These are phyloP conservation scores for Coluber constrictor DNA, from an alignment of 2,797 vertebrate species.

Conservation along the genomic window DNA sequence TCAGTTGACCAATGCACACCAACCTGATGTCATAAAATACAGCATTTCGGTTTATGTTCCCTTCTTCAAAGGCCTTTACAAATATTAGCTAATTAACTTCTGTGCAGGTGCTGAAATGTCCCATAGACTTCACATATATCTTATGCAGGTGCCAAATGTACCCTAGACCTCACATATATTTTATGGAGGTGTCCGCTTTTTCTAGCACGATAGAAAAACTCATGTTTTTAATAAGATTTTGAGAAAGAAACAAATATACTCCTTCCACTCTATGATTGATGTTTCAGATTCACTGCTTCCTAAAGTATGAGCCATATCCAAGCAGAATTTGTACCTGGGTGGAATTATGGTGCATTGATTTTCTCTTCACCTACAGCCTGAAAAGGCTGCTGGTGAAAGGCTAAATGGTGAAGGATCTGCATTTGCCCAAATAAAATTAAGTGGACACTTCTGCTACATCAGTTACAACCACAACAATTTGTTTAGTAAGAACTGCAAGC, in stretches of 20 bases:
- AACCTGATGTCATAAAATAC: constrained; percentile 56
- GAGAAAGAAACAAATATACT: constrained; percentile 40
- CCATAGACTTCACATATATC: constrained; percentile 53
- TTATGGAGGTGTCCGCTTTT: constrained; percentile 59
- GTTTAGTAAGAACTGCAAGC: constrained; percentile 8
- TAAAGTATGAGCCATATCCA: constrained; percentile 46
- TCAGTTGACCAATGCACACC: constrained; percentile 50
- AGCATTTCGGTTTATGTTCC: constrained; percentile 60
- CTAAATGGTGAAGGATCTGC: constrained; percentile 50
- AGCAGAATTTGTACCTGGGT: constrained; percentile 50
- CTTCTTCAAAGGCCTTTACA: constrained; percentile 70
- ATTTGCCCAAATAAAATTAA: constrained; percentile 48
- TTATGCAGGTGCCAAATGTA: constrained; percentile 63
- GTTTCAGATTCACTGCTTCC: constrained; percentile 52
- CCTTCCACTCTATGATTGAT: constrained; percentile 53
- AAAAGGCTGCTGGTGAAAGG: constrained; percentile 64
- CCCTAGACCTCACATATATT: constrained; percentile 55
- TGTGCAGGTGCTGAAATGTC: constrained; percentile 64
- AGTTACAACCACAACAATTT: constrained; percentile 10
- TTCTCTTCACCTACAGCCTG: constrained; percentile 63
- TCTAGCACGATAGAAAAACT: constrained; percentile 57
- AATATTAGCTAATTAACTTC: constrained; percentile 68
- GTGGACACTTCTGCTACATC: constrained; percentile 24
- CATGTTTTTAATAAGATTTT: constrained; percentile 58
- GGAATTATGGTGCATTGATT: constrained; percentile 57